A percentile compares a stretch with the other conserved stretches of the same genome.
Evolutionary conservation across 2,797 vertebrate genomes (phyloP).

Genomic region (Momotus momota): DNA sequence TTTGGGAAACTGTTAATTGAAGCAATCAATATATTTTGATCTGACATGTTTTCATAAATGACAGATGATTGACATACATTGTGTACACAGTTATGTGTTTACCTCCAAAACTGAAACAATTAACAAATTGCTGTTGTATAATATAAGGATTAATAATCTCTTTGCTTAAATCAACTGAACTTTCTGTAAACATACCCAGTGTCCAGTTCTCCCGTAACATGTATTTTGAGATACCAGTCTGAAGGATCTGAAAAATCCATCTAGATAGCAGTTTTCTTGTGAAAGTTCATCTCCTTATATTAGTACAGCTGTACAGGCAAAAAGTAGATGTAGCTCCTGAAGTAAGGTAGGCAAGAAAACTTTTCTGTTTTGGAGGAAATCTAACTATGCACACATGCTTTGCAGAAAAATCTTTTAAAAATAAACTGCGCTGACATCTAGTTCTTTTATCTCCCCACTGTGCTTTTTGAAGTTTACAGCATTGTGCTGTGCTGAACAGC

Average conservation of each 20-base stretch:
- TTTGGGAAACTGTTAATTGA: neutral
- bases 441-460: constrained; percentile 14
- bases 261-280: neutral
- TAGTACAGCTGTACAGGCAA: neutral
- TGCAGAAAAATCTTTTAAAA: constrained; percentile 10
- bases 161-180: neutral
- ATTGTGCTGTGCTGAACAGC: constrained; percentile 51
- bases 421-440: constrained; percentile 1
- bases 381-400: neutral
- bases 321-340: neutral
- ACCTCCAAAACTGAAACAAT: neutral
- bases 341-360: neutral
- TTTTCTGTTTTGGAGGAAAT: neutral
- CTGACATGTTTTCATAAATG: neutral
- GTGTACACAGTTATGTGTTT: neutral
- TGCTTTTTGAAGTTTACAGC: constrained; percentile 37
- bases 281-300: neutral
- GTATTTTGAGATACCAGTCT: neutral
- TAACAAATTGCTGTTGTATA: neutral
- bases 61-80: neutral
- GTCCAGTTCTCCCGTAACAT: neutral
- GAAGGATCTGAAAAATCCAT: neutral
- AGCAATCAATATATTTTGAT: neutral
- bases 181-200: neutral
- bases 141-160: neutral